Percentiles rank a stretch among this genome's conserved stretches.
phyloP scores from a whole-genome alignment of 2,888 invertebrate species.

The Napeogenes sylphis region DNA sequence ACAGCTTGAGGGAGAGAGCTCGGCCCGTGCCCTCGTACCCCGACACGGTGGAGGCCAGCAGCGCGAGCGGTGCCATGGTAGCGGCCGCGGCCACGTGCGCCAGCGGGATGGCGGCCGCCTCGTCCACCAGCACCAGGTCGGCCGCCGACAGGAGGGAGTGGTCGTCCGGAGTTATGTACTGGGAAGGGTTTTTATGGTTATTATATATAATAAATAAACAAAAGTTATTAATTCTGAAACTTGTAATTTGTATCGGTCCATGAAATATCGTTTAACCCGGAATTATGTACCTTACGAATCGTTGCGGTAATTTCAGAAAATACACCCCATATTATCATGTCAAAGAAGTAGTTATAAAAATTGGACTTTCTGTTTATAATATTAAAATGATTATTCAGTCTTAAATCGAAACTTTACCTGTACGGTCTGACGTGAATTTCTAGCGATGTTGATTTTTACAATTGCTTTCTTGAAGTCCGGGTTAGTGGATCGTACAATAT shows the following conservation, averaged over 20 bases:
- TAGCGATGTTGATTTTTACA: slow-evolving; percentile 92
- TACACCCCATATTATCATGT: no score
- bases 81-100: slow-evolving; percentile 92
- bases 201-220: not conserved
- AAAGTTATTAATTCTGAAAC: no score
- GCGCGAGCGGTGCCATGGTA: slow-evolving; percentile 93
- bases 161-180: slow-evolving; percentile 97
- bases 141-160: slow-evolving; percentile 92
- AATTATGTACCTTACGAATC: no score
- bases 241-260: no score
- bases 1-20: slow-evolving; percentile 94
- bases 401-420: slow-evolving; percentile 76
- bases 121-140: slow-evolving; percentile 97
- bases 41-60: slow-evolving; percentile 97
- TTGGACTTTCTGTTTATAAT: not conserved
- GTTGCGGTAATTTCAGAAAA: no score
- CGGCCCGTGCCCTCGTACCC: slow-evolving; percentile 99
- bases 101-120: slow-evolving; percentile 98
- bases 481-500: slow-evolving; percentile 95
- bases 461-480: slow-evolving; percentile 98
- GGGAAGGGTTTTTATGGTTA: slow-evolving; percentile 21
- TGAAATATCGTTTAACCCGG: no score
- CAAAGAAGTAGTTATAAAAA: no score
- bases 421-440: slow-evolving; percentile 94
- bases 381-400: not conserved